Percentiles rank a stretch among this genome's conserved stretches.
phyloP scores from a whole-genome alignment of 2,113 vertebrate genomes.

The Zingel zingel region DNA sequence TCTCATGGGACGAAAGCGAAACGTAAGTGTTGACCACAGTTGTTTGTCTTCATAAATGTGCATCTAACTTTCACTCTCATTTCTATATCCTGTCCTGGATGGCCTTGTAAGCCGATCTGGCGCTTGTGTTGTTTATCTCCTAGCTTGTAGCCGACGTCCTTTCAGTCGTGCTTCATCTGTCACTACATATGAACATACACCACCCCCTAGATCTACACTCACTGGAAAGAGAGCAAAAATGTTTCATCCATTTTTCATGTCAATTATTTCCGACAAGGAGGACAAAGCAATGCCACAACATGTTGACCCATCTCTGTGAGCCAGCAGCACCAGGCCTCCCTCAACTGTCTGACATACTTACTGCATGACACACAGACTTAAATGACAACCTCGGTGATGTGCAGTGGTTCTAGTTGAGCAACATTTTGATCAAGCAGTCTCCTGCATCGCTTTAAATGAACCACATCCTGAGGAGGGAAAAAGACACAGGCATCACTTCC shows the following conservation, averaged over 20 bases:
- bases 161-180: conserved; percentile 30
- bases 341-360: conserved; percentile 50
- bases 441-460: conserved; percentile 16
- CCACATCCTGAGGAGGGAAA: conserved; percentile 12
- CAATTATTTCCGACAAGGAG: not conserved
- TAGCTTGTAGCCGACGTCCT: not conserved
- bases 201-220: not conserved
- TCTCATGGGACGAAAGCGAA: conserved; percentile 94
- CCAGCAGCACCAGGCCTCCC: conserved; percentile 1
- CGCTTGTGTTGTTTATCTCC: conserved; percentile 34
- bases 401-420: conserved; percentile 33
- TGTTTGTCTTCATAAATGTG: conserved; percentile 28
- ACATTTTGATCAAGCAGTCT: conserved; percentile 22
- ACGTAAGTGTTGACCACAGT: conserved; percentile 86
- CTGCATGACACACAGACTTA: conserved; percentile 14
- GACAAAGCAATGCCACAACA: conserved; percentile 5
- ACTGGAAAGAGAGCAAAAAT: conserved; percentile 19
- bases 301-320: conserved; percentile 14
- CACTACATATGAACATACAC: conserved; percentile 27
- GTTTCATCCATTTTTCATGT: conserved; percentile 12
- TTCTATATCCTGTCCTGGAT: not conserved
- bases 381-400: conserved; percentile 31
- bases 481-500: conserved; percentile 23
- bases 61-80: conserved; percentile 9
- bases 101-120: conserved; percentile 41